Evolutionary conservation across 2,888 invertebrate genomes (phyloP).

Genomic region (Cantharis lateralis): DNA sequence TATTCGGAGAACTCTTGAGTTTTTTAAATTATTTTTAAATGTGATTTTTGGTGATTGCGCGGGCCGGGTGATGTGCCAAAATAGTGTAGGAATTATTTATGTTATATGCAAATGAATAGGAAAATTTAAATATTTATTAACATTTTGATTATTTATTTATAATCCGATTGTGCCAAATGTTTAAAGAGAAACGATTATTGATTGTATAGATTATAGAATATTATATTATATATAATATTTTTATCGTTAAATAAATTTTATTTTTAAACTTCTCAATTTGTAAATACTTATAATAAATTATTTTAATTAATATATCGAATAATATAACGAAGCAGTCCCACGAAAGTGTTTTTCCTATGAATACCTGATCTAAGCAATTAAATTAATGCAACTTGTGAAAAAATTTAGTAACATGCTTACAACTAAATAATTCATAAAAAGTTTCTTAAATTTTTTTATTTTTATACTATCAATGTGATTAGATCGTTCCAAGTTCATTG

Average conservation of each 20-base stretch:
- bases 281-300: not conserved
- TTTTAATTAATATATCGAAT: not conserved
- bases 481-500: too few relatives aligned
- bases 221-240: conserved; percentile 3
- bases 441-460: too few relatives aligned
- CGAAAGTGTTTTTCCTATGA: too few relatives aligned
- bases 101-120: not conserved
- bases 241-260: not conserved
- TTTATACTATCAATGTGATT: too few relatives aligned
- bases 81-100: conserved; percentile 1
- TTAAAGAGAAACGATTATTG: conserved; percentile 6
- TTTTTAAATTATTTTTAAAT: not conserved
- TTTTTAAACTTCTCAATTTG: not conserved
- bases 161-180: conserved; percentile 27
- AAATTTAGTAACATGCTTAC: too few relatives aligned
- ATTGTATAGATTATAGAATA: conserved; percentile 1
- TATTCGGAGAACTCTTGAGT: conserved; percentile 33
- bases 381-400: too few relatives aligned
- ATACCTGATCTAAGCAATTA: too few relatives aligned
- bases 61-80: not conserved
- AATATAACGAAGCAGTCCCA: too few relatives aligned
- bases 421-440: too few relatives aligned
- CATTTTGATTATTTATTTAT: conserved; percentile 9
- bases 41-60: conserved; percentile 3
- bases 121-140: conserved; percentile 4